Percentiles rank a stretch among this genome's conserved stretches.
Evolutionary conservation across 1,140 invertebrate genomes (phyloP).

Genomic region (Drosophila pachea): DNA sequence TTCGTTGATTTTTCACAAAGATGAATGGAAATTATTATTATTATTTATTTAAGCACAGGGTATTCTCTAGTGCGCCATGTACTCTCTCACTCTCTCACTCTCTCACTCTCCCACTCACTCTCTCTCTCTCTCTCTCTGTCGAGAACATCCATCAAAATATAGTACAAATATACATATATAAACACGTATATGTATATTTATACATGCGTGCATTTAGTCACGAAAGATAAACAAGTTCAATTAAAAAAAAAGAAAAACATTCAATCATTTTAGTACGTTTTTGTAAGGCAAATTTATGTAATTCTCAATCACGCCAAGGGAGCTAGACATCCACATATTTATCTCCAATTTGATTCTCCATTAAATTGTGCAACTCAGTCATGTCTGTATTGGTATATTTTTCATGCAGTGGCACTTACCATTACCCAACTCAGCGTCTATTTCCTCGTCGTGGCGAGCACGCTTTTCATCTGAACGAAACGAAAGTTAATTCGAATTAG

Average conservation of each 20-base stretch:
- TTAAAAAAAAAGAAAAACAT: background rate
- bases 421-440: slow-evolving; percentile 62
- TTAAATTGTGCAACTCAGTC: no score
- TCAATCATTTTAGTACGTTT: slow-evolving; percentile 7
- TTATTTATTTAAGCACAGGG: background rate
- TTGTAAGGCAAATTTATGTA: background rate
- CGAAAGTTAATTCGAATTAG: background rate
- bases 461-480: slow-evolving; percentile 79
- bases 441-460: slow-evolving; percentile 74
- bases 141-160: background rate
- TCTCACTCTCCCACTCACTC: no score
- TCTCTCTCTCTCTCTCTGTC: no score
- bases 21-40: no score
- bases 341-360: no score
- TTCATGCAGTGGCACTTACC: slow-evolving; percentile 46
- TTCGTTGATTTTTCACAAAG: no score
- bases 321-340: no score
- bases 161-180: slow-evolving; percentile 6
- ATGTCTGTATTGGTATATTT: no score
- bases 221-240: background rate
- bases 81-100: no score
- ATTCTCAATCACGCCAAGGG: no score
- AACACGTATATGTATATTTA: slow-evolving; percentile 10
- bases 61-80: background rate
- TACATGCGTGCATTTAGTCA: background rate